phyloP scores from a whole-genome alignment of 1,140 invertebrate genomes.

The Anadara kagoshimensis region DNA sequence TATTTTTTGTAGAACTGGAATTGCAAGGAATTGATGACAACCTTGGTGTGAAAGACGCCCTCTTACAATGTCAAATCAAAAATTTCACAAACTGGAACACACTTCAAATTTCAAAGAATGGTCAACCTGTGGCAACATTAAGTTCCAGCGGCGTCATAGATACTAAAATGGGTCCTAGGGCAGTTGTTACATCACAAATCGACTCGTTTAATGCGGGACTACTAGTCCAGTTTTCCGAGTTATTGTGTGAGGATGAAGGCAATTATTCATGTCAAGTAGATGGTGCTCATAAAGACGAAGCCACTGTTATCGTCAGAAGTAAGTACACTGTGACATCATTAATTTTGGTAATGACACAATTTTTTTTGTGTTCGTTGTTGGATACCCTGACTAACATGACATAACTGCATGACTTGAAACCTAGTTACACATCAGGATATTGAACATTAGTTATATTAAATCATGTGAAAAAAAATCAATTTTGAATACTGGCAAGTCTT shows the following conservation, averaged over 20 bases:
- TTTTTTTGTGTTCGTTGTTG: no score
- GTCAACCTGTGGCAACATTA: background rate
- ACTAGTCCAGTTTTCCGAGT: background rate
- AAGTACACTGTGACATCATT: no score
- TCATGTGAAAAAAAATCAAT: no score
- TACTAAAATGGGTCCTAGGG: background rate
- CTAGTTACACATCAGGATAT: no score
- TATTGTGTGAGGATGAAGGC: slow-evolving; percentile 26
- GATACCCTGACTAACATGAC: no score
- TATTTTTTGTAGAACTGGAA: background rate
- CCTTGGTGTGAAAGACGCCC: background rate
- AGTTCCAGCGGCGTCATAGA: background rate
- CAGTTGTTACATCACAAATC: background rate
- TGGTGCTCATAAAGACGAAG: background rate
- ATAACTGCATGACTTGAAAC: no score
- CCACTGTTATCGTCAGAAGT: slow-evolving; percentile 20
- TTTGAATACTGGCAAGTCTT: no score
- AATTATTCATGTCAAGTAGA: slow-evolving; percentile 16
- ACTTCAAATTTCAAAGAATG: slow-evolving; percentile 16
- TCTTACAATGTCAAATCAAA: slow-evolving; percentile 13
- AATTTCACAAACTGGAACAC: slow-evolving; percentile 23
- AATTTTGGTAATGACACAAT: no score
- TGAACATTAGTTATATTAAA: no score
- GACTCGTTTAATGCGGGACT: slow-evolving; percentile 8
- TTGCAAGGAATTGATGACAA: background rate